Evolutionary conservation across 2,797 vertebrate genomes (phyloP).

Genomic region (Gallinago stenura): DNA sequence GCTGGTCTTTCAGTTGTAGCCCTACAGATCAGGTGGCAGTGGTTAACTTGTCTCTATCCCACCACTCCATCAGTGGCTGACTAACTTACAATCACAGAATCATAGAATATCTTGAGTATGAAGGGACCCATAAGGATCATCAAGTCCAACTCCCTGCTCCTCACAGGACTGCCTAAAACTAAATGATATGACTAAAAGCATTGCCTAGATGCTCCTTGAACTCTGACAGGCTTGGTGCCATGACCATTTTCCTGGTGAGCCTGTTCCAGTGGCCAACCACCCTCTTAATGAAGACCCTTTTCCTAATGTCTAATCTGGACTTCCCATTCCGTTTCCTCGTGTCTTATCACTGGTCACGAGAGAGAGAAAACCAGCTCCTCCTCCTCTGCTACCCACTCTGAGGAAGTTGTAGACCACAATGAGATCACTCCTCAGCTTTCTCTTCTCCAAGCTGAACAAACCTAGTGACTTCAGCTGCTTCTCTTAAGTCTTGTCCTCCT

Average conservation of each 20-base stretch:
- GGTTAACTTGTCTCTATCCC: background rate
- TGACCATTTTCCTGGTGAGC: background rate
- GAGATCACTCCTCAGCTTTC: background rate
- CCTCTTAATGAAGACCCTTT: background rate
- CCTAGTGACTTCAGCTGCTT: background rate
- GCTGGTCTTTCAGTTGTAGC: background rate
- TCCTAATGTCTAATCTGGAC: background rate
- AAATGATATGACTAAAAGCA: background rate
- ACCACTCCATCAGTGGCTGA: background rate
- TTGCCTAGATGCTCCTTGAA: background rate
- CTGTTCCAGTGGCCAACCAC: background rate
- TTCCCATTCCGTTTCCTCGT: background rate
- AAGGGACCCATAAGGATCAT: background rate
- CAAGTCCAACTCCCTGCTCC: background rate
- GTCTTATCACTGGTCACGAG: background rate
- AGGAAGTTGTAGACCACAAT: background rate
- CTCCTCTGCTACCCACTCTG: rapidly evolving
- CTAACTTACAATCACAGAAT: background rate
- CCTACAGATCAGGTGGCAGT: rapidly evolving
- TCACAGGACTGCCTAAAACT: background rate
- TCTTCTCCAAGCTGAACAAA: background rate
- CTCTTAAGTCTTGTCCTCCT: background rate
- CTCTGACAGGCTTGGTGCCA: background rate
- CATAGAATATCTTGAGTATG: background rate
- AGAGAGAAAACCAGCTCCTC: background rate